These are phyloP conservation scores for Phyllostomus hastatus DNA, from an alignment of 2,113 vertebrate genomes.

Conservation along the genomic window DNA sequence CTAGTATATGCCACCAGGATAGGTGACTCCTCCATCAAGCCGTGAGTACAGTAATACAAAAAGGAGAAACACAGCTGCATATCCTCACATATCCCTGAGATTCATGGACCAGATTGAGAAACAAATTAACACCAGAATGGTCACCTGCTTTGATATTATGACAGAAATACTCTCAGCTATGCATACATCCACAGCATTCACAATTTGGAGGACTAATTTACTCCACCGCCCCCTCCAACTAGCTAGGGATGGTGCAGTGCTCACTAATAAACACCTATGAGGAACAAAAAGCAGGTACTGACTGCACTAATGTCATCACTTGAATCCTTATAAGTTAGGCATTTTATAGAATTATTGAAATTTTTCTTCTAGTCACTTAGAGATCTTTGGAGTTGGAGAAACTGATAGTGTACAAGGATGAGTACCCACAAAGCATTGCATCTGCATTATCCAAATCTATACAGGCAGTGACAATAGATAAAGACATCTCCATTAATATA, in stretches of 20 bases:
- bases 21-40: not conserved
- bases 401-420: not conserved
- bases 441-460: not conserved
- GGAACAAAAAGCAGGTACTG: not conserved
- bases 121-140: conserved; percentile 40
- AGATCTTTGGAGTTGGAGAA: conserved; percentile 2
- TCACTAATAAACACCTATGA: not conserved
- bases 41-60: not conserved
- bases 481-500: conserved; percentile 23
- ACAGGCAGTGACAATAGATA: conserved; percentile 10
- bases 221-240: not conserved
- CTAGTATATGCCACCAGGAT: not conserved
- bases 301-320: not conserved
- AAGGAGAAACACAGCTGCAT: not conserved
- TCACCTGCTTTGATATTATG: not conserved
- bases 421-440: not conserved
- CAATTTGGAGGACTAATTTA: not conserved
- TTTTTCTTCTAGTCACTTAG: not conserved
- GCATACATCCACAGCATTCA: conserved; percentile 41
- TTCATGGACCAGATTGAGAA: conserved; percentile 44
- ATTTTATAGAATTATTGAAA: not conserved
- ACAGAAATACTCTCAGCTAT: conserved; percentile 5
- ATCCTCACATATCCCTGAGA: not conserved
- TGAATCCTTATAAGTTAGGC: conserved; percentile 39
- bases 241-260: not conserved